Evolutionary conservation across 2,888 invertebrate genomes (phyloP).

Genomic region (Scaptomyza reducta): DNA sequence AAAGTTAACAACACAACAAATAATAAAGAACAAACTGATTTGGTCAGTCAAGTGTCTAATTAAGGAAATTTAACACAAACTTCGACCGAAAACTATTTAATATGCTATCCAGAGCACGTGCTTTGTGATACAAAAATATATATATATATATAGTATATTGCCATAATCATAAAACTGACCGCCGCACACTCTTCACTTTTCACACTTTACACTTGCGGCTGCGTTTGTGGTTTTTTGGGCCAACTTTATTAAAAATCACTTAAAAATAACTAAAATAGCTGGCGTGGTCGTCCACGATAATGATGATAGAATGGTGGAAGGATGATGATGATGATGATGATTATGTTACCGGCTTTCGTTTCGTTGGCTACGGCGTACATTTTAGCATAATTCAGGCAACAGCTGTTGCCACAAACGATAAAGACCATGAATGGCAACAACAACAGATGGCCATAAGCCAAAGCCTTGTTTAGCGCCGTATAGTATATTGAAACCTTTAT

Average conservation of each 20-base stretch:
- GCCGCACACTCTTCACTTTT: constrained; percentile 15
- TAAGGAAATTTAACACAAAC: constrained; percentile 36
- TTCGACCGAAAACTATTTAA: constrained; percentile 20
- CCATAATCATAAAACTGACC: constrained; percentile 53
- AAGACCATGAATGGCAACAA: constrained; percentile 70
- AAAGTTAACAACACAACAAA: not conserved
- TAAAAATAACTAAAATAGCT: constrained; percentile 77
- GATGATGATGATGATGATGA: constrained; percentile 21
- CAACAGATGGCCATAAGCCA: constrained; percentile 55
- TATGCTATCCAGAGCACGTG: constrained; percentile 7
- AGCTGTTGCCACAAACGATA: constrained; percentile 80
- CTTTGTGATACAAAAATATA: constrained; percentile 22
- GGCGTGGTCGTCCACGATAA: constrained; percentile 34
- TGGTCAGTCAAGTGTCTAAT: constrained; percentile 49
- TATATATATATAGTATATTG: too few relatives aligned
- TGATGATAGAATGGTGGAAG: constrained; percentile 10
- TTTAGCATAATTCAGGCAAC: constrained; percentile 77
- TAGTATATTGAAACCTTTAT: constrained; percentile 65
- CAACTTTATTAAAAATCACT: constrained; percentile 79
- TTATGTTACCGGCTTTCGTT: constrained; percentile 28
- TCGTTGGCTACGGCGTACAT: constrained; percentile 67
- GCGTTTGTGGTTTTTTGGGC: constrained; percentile 22
- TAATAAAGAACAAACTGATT: constrained; percentile 2
- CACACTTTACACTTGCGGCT: constrained; percentile 49
- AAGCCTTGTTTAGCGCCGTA: not conserved